Percentiles rank a stretch among this genome's conserved stretches.
phyloP scores from a whole-genome alignment of 2,113 vertebrate species.

The Chamaetylas fuelleborni region DNA sequence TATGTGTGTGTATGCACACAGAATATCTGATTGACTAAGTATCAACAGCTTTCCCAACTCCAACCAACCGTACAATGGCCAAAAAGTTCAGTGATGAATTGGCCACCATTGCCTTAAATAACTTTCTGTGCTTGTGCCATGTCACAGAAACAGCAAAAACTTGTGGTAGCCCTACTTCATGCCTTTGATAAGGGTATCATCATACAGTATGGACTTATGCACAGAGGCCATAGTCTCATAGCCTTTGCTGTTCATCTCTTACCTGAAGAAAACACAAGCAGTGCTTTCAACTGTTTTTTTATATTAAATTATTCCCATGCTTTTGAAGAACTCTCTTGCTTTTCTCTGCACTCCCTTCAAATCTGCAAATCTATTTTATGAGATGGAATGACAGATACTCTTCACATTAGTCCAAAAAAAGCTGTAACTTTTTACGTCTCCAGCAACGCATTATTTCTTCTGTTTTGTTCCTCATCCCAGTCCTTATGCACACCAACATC shows the following conservation, averaged over 20 bases:
- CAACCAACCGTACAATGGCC: not conserved
- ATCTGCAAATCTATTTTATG: not conserved
- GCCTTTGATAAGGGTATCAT: not conserved
- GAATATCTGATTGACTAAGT: not conserved
- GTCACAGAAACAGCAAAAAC: not conserved
- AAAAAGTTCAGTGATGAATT: not conserved
- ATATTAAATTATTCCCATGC: not conserved
- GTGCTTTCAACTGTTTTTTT: not conserved
- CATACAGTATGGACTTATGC: not conserved
- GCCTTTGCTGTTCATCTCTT: not conserved
- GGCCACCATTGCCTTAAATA: not conserved
- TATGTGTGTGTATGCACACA: not conserved
- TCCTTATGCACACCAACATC: not conserved
- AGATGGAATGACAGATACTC: not conserved
- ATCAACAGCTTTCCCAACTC: not conserved
- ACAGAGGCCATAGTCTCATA: not conserved
- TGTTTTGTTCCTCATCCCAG: not conserved
- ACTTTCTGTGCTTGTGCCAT: not conserved
- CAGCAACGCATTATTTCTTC: not conserved
- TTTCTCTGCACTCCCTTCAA: not conserved
- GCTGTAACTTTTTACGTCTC: not conserved
- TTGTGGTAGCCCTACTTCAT: not conserved
- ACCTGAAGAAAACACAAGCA: not conserved
- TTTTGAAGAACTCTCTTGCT: not conserved
- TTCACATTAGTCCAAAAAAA: not conserved